A percentile compares a stretch with the other conserved stretches of the same genome.
Conservation (phyloP, 2,888 invertebrate genomes). For the Vesta saturnalis region DNA sequence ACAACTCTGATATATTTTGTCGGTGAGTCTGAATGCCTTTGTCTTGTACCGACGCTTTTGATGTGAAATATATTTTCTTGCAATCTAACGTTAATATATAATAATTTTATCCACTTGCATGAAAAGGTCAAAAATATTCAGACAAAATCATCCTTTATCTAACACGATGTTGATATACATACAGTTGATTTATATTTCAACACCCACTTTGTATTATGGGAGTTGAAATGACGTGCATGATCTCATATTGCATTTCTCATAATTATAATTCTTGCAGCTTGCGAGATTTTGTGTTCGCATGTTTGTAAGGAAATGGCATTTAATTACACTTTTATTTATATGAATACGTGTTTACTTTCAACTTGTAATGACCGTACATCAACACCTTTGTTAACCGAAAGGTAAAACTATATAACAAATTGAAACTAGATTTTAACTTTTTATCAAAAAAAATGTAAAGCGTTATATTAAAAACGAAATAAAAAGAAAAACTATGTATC, state of each 20-base stretch:
- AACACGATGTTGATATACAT: conserved; percentile 23
- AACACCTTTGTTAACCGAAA: background rate
- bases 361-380: background rate
- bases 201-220: conserved; percentile 16
- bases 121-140: conserved; percentile 23
- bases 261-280: conserved; percentile 15
- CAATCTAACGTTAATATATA: conserved; percentile 30
- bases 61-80: conserved; percentile 30
- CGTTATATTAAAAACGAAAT: too few species aligned
- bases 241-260: conserved; percentile 15
- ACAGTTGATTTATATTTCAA: conserved; percentile 17
- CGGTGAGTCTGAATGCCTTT: conserved; percentile 32
- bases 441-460: too few species aligned
- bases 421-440: conserved; percentile 1
- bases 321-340: conserved; percentile 11
- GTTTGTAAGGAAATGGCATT: conserved; percentile 14
- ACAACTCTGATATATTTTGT: conserved; percentile 34
- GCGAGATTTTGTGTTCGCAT: conserved; percentile 14
- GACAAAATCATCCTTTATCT: conserved; percentile 22
- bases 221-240: conserved; percentile 6
- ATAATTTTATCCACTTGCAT: conserved; percentile 24
- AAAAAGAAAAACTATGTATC: too few species aligned
- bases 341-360: conserved; percentile 5
- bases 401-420: background rate
- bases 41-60: conserved; percentile 35